Conservation (phyloP, 2,888 invertebrate genomes). For the Abrostola tripartita region DNA sequence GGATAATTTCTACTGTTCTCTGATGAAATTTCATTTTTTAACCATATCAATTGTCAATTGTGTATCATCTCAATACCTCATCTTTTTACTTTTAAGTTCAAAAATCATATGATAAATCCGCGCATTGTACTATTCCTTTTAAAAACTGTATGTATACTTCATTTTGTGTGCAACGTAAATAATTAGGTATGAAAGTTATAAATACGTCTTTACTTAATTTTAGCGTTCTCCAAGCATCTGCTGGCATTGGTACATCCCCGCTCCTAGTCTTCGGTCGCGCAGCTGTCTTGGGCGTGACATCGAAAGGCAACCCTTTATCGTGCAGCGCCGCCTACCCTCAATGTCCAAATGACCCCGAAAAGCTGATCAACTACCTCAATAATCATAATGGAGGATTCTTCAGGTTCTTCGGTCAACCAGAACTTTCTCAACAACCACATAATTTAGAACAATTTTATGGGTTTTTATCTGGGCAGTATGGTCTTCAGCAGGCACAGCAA, state of each 20-base stretch:
- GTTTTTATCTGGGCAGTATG: slow-evolving; percentile 66
- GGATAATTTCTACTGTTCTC: too few relatives aligned
- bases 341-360: slow-evolving; percentile 92
- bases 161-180: too few relatives aligned
- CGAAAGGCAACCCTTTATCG: slow-evolving; percentile 87
- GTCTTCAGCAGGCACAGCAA: slow-evolving; percentile 43
- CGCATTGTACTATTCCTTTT: too few relatives aligned
- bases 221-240: slow-evolving; percentile 89
- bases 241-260: slow-evolving; percentile 89
- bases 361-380: slow-evolving; percentile 93
- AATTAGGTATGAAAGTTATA: neutral
- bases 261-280: slow-evolving; percentile 92
- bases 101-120: too few relatives aligned
- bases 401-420: slow-evolving; percentile 90
- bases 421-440: slow-evolving; percentile 61
- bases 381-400: slow-evolving; percentile 96
- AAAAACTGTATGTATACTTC: too few relatives aligned
- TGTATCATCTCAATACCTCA: too few relatives aligned
- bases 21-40: too few relatives aligned
- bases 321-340: slow-evolving; percentile 91
- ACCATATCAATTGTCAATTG: too few relatives aligned
- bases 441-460: slow-evolving; percentile 79
- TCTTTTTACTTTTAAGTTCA: too few relatives aligned
- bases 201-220: slow-evolving; percentile 19
- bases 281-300: slow-evolving; percentile 91